These are phyloP conservation scores for Idaea straminata DNA, from an alignment of 2,888 invertebrate genomes.

Conservation along the genomic window DNA sequence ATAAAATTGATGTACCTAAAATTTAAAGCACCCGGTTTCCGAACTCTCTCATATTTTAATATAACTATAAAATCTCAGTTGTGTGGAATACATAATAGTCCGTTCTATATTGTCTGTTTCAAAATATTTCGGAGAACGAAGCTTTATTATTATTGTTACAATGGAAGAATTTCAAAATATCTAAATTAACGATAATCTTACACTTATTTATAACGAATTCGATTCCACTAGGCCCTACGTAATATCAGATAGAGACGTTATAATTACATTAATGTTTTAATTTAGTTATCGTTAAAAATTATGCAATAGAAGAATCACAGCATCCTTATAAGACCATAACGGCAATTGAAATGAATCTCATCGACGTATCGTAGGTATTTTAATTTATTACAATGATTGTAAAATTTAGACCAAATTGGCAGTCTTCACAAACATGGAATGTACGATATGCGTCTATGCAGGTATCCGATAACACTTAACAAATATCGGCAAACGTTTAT, in stretches of 20 bases:
- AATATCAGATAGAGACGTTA: conserved; percentile 73
- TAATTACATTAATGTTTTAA: conserved; percentile 60
- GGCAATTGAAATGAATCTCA: conserved; percentile 76
- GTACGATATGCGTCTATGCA: conserved; percentile 80
- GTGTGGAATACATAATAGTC: conserved; percentile 64
- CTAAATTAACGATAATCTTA: conserved; percentile 69
- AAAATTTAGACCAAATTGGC: conserved; percentile 81
- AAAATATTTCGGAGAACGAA: conserved; percentile 60
- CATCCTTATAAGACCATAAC: conserved; percentile 77
- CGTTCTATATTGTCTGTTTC: conserved; percentile 73
- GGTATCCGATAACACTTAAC: conserved; percentile 77
- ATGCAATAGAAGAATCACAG: conserved; percentile 81
- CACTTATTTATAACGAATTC: conserved; percentile 74
- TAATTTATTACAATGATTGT: conserved; percentile 70
- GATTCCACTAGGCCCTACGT: conserved; percentile 76
- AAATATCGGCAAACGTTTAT: conserved; percentile 70
- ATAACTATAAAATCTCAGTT: conserved; percentile 71
- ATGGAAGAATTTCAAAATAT: conserved; percentile 74
- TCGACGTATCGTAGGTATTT: conserved; percentile 76
- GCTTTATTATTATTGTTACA: conserved; percentile 53
- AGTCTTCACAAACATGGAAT: conserved; percentile 80
- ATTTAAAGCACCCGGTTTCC: conserved; percentile 80
- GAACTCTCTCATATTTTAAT: conserved; percentile 76
- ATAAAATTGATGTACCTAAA: conserved; percentile 69
- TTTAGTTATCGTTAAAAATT: conserved; percentile 66